Evolutionary conservation across 2,797 vertebrate genomes (phyloP), one percentile per base, ranked within the genome.

Genomic region (Notolabrus celidotus): DNA sequence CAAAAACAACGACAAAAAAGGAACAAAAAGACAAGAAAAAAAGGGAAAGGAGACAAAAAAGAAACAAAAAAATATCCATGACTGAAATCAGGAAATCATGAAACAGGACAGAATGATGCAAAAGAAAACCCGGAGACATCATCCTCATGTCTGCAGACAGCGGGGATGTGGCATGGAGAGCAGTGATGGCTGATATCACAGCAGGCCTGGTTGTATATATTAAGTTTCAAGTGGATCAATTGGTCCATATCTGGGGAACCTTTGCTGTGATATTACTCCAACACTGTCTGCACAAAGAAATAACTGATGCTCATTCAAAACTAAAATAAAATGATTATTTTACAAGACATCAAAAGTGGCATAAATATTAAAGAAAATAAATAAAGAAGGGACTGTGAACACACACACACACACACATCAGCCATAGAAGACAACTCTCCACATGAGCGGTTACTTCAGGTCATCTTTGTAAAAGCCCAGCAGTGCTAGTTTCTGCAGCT

Each of bases 51-150:
- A 71, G 67, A 80, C 68, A 82, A 79, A 88, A 83, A 84, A 42
- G n/a, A n/a, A n/a, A n/a, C n/a, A 69, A 77, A 89, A 29, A 19
- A 51, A n/a, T 71, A 87, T 75, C 67, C 65, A 89, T 86, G 84
- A 90, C 81, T 89, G 42, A 90, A 83, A 85, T 74, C 49, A 81
- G 62, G 66, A 73, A 73, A 73, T 74, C 49, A 81, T 62, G 66
- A 73, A 73, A 73, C 67, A 74, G 72, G 66, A 83, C 52, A 69
- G 33, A 85, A 80, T 10, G 71, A 80, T 74, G 56, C 38, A 61
- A 82, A 74, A 78, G 19, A 66, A 75, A 71, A 50, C 14, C 15
- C 42, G 69, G 52, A 58, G 79, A 79, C 68, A 71, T 38, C 39
- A 56, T 43, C 43, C 46, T 7, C 34, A 67, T 39, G 59, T 73